A percentile compares a stretch with the other conserved stretches of the same genome.
phyloP scores from a whole-genome alignment of 2,797 vertebrate genomes.

The Gadopsis bispinosus region DNA sequence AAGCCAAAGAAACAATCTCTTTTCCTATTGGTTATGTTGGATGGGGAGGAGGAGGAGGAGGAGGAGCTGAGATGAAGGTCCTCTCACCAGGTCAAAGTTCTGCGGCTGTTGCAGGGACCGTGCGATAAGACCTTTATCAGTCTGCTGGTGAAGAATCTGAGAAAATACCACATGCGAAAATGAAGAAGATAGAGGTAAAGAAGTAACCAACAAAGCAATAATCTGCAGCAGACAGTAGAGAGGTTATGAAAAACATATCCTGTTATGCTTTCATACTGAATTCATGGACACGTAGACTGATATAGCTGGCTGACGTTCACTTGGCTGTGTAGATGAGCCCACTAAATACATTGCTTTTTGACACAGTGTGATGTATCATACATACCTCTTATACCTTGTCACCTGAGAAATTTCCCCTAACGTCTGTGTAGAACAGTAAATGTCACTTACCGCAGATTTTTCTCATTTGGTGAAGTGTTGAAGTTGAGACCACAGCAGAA shows the following conservation, averaged over 20 bases:
- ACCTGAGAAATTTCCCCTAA: not conserved
- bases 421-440: not conserved
- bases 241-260: constrained; percentile 1
- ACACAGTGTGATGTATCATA: not conserved
- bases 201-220: constrained; percentile 13
- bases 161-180: constrained; percentile 66
- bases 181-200: not conserved
- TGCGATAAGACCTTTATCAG: constrained; percentile 79
- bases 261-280: constrained; percentile 4
- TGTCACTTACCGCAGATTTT: constrained; percentile 57
- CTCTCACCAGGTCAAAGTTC: constrained; percentile 81
- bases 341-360: not conserved
- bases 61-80: constrained; percentile 34
- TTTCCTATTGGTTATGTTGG: constrained; percentile 53
- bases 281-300: not conserved
- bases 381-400: not conserved
- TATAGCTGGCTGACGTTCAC: not conserved
- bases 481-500: constrained; percentile 11
- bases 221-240: not conserved
- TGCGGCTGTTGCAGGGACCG: constrained; percentile 23
- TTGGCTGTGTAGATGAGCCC: not conserved
- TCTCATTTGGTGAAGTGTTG: constrained; percentile 21
- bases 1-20: constrained; percentile 24
- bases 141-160: constrained; percentile 51
- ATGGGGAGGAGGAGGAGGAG: not conserved